These are phyloP conservation scores for Lasioglossum leucozonium DNA, from an alignment of 2,888 invertebrate genomes.

Conservation along the genomic window DNA sequence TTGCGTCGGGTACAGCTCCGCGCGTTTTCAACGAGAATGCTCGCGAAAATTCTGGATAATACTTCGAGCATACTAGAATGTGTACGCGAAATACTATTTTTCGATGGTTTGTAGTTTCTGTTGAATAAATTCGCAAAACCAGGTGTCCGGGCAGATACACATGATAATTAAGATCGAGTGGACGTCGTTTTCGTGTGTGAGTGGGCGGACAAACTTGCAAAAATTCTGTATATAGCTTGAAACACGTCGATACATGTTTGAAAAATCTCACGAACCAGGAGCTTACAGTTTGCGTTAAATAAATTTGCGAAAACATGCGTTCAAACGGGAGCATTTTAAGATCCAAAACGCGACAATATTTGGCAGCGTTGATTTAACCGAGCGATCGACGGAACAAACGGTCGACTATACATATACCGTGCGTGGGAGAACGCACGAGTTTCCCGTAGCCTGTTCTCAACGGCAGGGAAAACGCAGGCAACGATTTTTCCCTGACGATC, in stretches of 20 bases:
- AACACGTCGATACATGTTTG: neutral
- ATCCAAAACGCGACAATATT: neutral
- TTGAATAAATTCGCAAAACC: neutral
- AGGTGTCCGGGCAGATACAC: neutral
- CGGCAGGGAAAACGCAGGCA: constrained; percentile 3
- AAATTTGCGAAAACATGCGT: neutral
- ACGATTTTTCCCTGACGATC: constrained; percentile 41
- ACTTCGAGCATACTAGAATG: neutral
- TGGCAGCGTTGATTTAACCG: neutral
- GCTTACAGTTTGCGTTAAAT: neutral
- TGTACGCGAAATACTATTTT: neutral
- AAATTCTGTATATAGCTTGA: neutral
- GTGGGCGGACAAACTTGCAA: neutral
- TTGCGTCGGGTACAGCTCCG: neutral
- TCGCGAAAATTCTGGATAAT: neutral
- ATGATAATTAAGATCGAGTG: neutral
- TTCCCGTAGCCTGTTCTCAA: neutral
- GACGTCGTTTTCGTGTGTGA: neutral
- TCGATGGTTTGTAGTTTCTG: neutral
- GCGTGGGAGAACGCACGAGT: neutral
- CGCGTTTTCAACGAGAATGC: neutral
- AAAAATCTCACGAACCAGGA: neutral
- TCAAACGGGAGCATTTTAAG: neutral
- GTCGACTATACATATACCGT: neutral
- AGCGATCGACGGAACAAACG: neutral